These are phyloP conservation scores for Plodia interpunctella DNA, from an alignment of 1,140 invertebrate genomes.

Conservation along the genomic window DNA sequence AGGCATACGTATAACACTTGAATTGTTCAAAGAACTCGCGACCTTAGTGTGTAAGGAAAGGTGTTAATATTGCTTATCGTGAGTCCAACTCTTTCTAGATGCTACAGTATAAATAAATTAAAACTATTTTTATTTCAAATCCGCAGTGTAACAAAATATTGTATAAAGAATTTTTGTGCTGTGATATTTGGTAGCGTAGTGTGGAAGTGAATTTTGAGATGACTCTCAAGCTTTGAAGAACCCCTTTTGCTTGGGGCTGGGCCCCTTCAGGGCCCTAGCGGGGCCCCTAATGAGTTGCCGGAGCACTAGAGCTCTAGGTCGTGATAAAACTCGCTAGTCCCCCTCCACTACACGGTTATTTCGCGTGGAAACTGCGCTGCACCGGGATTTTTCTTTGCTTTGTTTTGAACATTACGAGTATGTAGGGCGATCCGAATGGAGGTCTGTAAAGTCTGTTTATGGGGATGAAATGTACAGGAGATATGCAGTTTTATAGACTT, in stretches of 20 bases:
- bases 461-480: background rate
- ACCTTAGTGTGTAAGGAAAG: conserved; percentile 35
- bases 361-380: conserved; percentile 48
- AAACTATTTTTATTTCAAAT: conserved; percentile 11
- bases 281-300: conserved; percentile 71
- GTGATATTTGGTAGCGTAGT: conserved; percentile 35
- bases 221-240: conserved; percentile 56
- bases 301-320: conserved; percentile 74
- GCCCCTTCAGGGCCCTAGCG: conserved; percentile 54
- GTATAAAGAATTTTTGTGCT: conserved; percentile 24
- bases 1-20: conserved; percentile 42
- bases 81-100: conserved; percentile 12
- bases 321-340: conserved; percentile 49
- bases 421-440: conserved; percentile 18
- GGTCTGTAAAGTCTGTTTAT: conserved; percentile 2
- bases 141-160: conserved; percentile 12
- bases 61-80: conserved; percentile 28
- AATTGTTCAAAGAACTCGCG: conserved; percentile 31
- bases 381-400: conserved; percentile 51
- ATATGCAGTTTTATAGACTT: background rate
- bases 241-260: conserved; percentile 56
- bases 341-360: conserved; percentile 58
- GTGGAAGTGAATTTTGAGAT: conserved; percentile 49
- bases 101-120: conserved; percentile 20
- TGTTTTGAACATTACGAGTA: conserved; percentile 33